phyloP scores from a whole-genome alignment of 1,140 invertebrate species.

The Colletes latitarsis region DNA sequence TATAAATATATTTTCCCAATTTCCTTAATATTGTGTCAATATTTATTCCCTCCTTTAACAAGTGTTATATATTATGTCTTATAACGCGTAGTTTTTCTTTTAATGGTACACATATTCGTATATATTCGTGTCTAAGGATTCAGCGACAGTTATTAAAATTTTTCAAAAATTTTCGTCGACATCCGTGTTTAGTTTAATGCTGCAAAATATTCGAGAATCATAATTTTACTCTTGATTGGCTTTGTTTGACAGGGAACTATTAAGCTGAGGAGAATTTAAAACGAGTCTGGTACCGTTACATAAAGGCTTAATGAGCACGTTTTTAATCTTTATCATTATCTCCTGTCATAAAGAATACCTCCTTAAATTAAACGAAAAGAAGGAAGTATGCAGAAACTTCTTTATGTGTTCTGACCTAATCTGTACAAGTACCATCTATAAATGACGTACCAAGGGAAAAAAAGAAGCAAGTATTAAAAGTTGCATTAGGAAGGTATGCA shows the following conservation, averaged over 20 bases:
- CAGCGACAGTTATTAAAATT: not conserved
- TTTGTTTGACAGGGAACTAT: constrained; percentile 1
- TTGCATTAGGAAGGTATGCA: too few relatives aligned
- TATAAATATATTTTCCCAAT: not conserved
- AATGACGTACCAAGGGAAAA: not conserved
- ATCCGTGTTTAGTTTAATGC: not conserved
- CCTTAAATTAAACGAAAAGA: constrained; percentile 2
- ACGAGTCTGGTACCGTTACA: constrained; percentile 6
- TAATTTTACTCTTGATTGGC: not conserved
- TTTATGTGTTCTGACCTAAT: not conserved
- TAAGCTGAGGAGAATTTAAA: constrained; percentile 10
- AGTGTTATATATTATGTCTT: not conserved
- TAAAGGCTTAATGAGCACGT: constrained; percentile 12
- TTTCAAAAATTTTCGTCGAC: too few relatives aligned
- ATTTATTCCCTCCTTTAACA: not conserved
- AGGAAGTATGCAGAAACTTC: not conserved
- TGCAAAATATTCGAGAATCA: not conserved
- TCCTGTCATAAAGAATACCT: constrained; percentile 11
- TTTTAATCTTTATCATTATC: constrained; percentile 27
- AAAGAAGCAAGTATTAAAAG: too few relatives aligned
- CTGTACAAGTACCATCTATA: not conserved
- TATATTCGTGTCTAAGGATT: not conserved
- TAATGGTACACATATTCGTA: not conserved
- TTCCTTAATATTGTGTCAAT: not conserved
- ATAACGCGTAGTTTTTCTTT: not conserved